These are phyloP conservation scores for Pteropus alecto DNA, from an alignment of 2,113 vertebrate species.

Conservation along the genomic window DNA sequence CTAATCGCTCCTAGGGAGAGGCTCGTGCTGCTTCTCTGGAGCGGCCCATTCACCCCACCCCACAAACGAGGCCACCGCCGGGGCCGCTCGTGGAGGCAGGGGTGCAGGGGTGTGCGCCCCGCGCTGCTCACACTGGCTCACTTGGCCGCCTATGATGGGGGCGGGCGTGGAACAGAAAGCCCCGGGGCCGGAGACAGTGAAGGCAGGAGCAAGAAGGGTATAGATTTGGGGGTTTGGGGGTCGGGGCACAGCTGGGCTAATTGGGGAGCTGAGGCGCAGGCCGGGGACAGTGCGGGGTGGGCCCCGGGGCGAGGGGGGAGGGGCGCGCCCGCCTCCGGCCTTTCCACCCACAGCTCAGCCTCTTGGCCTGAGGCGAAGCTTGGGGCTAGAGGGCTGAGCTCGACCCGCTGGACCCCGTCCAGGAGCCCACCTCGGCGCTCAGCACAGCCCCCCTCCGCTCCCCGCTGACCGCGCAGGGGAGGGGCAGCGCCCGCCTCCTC, in stretches of 20 bases:
- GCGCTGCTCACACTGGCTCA: rapidly evolving
- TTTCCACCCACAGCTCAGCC: slow-evolving; percentile 15
- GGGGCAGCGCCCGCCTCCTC: no score
- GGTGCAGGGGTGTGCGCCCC: background rate
- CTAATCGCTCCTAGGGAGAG: rapidly evolving
- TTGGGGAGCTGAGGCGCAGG: background rate
- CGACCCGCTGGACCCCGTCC: slow-evolving; percentile 45
- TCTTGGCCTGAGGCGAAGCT: slow-evolving; percentile 74
- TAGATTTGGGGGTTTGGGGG: background rate
- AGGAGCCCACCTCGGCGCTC: slow-evolving; percentile 38
- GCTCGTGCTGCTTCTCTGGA: rapidly evolving
- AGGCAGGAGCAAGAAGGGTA: background rate
- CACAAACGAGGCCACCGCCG: background rate
- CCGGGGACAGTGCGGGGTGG: background rate
- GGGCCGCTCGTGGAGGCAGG: background rate
- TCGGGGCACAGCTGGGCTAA: background rate
- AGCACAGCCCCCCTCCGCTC: background rate
- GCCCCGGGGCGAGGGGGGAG: background rate
- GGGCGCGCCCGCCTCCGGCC: background rate
- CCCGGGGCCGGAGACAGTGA: background rate
- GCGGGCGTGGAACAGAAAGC: background rate
- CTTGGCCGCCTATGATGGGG: rapidly evolving
- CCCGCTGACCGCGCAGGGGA: rapidly evolving
- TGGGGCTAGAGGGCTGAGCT: slow-evolving; percentile 55
- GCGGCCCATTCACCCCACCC: background rate